phyloP scores from a whole-genome alignment of 2,113 vertebrate genomes.

The Patagioenas fasciata region DNA sequence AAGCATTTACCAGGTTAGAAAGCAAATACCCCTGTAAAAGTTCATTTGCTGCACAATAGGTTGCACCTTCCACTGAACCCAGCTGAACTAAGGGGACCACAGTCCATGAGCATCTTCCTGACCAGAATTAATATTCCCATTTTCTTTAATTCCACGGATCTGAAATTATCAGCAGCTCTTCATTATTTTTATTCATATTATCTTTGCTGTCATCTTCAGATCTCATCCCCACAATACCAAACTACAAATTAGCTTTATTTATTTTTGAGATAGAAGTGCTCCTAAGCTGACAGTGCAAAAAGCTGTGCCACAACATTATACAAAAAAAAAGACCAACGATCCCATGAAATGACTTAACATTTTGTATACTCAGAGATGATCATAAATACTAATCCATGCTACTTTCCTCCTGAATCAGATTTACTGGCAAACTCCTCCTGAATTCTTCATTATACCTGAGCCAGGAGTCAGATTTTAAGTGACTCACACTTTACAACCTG shows the following conservation, averaged over 20 bases:
- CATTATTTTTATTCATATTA: not conserved
- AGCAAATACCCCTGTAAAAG: not conserved
- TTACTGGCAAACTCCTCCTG: conserved; percentile 7
- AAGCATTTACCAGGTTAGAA: not conserved
- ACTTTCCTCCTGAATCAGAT: not conserved
- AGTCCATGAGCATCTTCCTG: not conserved
- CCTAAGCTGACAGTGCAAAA: not conserved
- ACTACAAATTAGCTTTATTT: not conserved
- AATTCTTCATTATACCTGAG: not conserved
- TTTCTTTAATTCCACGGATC: not conserved
- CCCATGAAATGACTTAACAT: not conserved
- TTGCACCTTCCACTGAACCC: not conserved
- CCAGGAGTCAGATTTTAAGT: conserved; percentile 47
- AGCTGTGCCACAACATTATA: conserved; percentile 22
- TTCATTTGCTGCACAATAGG: not conserved
- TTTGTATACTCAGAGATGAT: not conserved
- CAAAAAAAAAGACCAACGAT: not conserved
- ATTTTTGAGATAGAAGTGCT: not conserved
- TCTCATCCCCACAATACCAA: not conserved
- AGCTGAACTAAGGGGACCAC: not conserved
- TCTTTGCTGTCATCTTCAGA: not conserved
- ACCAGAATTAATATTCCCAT: not conserved
- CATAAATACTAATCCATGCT: not conserved
- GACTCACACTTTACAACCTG: conserved; percentile 26
- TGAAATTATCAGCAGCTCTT: not conserved